Evolutionary conservation across 2,113 vertebrate genomes (phyloP).

Genomic region (zebrafish (Danio rerio)): DNA sequence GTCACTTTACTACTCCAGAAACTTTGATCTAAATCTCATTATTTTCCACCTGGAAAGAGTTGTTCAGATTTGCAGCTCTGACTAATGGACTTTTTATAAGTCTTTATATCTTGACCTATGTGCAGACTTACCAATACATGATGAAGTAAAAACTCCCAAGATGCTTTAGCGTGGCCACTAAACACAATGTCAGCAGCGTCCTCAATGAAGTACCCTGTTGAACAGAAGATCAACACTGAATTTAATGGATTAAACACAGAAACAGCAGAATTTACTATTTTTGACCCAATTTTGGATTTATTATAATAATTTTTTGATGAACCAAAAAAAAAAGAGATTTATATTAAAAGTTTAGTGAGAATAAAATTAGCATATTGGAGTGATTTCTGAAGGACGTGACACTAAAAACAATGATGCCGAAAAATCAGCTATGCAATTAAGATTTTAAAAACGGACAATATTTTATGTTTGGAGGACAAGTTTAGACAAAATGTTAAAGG

Average conservation of each 20-base stretch:
- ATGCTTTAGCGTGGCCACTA: conserved; percentile 55
- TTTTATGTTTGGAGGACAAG: no score
- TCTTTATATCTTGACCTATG: neutral
- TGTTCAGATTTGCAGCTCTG: neutral
- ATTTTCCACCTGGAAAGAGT: neutral
- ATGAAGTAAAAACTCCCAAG: conserved; percentile 63
- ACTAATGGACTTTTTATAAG: neutral
- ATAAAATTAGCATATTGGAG: neutral
- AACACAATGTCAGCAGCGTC: conserved; percentile 60
- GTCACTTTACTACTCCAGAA: neutral
- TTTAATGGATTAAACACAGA: neutral
- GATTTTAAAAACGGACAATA: no score
- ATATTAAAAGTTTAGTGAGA: neutral
- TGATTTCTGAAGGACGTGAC: neutral
- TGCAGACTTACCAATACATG: conserved; percentile 52
- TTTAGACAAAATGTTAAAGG: no score
- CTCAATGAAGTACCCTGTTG: conserved; percentile 59
- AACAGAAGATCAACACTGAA: neutral
- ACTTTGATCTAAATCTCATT: neutral
- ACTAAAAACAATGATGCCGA: neutral
- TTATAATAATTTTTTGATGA: neutral
- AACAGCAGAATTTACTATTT: neutral
- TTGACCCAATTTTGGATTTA: neutral
- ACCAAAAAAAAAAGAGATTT: no score
- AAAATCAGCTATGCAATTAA: neutral